phyloP scores from a whole-genome alignment of 2,797 vertebrate genomes.

The Spondyliosoma cantharus region DNA sequence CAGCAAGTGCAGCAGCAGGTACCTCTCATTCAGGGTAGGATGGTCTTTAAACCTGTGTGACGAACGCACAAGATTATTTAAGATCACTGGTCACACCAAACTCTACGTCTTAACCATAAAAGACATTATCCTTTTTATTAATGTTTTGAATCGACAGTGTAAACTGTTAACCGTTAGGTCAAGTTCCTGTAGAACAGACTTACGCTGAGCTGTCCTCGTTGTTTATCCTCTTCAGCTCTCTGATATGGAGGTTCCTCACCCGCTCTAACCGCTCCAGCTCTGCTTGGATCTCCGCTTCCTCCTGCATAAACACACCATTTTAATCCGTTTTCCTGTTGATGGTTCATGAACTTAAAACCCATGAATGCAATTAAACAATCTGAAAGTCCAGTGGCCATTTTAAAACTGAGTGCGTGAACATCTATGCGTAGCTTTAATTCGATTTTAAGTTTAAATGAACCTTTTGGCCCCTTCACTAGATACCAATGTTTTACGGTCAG shows the following conservation, averaged over 20 bases:
- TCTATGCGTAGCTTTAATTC: background rate
- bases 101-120: background rate
- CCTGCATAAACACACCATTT: constrained; percentile 79
- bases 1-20: constrained; percentile 97
- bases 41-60: constrained; percentile 96
- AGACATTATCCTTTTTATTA: background rate
- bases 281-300: constrained; percentile 99
- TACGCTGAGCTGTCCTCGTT: constrained; percentile 99
- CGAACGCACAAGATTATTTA: background rate
- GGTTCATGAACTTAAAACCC: background rate
- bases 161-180: background rate
- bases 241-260: constrained; percentile 98
- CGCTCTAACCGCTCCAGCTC: constrained; percentile 98
- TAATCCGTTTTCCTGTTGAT: background rate
- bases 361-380: background rate
- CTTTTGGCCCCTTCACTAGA: background rate
- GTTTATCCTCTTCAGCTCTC: constrained; percentile 99
- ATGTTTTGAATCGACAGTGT: background rate
- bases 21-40: constrained; percentile 97
- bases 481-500: background rate
- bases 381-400: background rate
- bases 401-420: background rate
- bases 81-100: background rate
- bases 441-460: background rate
- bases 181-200: constrained; percentile 54